Base-by-base conservation (phyloP, 1,140 invertebrate genomes). In the Leptinotarsa undecemlineata region DNA sequence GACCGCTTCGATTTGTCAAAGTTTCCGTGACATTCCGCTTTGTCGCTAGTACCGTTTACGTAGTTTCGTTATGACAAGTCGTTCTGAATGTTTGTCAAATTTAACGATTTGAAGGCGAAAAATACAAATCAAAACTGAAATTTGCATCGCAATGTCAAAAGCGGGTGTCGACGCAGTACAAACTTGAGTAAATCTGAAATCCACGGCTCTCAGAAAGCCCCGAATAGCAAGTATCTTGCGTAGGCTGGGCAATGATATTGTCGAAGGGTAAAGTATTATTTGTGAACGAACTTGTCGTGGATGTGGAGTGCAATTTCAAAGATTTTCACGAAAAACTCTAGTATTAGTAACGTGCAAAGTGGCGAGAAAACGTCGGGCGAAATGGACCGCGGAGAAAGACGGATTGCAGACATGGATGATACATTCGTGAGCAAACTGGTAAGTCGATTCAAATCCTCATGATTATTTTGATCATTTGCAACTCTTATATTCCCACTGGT, bases 301-400 rank as follows among this genome's bases (percentile, higher is more conserved):
- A 82, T 82, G 81, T 82, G 81, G 81, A 79, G 79, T 79, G 79
- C 78, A 75, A 77, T 82, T 73, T 77, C 80, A 67, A 82, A 77
- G 71, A 79, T 82, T 72, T 81, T 82, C 71, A 71, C 75, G 47
- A 81, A 76, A 77, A 81, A 81, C 80, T 77, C 69, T 74, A 76
- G 74, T 73, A 68, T 64, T 33, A 75, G 71, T 68, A 73, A 71
- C 47, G 74, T 64, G 73, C 63, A 71, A 74, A 68, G 71, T 76
- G 75, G 70, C 68, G 80, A 80, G 71, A 68, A 26, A 19, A 61
- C 15, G 51, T 67, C 76, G 62, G 67, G 75, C 72, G 74, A 74
- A 74, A 77, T 77, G 78, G 78, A 79, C 75, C 77, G 75, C 19
- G 74, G 77, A 61, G 74, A 76, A 78, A 68, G 74, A 63, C 75